phyloP scores from a whole-genome alignment of 2,113 vertebrate genomes.

The Petrocephalus microphthalmus region DNA sequence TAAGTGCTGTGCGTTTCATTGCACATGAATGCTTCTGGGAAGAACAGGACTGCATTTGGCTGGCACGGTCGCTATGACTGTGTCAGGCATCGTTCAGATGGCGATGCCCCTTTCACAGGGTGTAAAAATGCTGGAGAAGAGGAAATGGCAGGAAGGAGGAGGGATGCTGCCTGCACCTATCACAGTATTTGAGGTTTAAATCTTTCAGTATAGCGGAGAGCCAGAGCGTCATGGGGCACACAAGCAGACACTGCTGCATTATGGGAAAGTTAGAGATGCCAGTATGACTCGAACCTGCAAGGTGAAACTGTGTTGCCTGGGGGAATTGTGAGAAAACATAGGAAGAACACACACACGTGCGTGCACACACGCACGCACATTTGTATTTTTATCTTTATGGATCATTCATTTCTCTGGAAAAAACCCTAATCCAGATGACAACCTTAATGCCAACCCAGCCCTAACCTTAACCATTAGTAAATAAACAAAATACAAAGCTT shows the following conservation, averaged over 20 bases:
- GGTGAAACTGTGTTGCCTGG: background rate
- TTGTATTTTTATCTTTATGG: no score
- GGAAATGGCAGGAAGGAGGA: background rate
- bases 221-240: background rate
- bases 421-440: no score
- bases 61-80: no score
- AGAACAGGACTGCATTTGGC: background rate
- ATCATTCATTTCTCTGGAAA: no score
- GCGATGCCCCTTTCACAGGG: background rate
- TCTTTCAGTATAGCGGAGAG: background rate
- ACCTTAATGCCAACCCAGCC: no score
- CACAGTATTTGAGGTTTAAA: background rate
- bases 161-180: background rate
- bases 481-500: no score
- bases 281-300: background rate
- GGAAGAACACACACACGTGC: no score
- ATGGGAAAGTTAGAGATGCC: background rate
- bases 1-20: background rate
- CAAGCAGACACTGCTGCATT: background rate
- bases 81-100: background rate
- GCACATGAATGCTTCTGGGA: background rate
- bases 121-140: background rate
- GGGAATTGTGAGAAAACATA: background rate
- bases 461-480: no score
- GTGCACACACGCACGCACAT: no score